Conservation (phyloP, 2,113 vertebrate species). For the Copsychus sechellarum region DNA sequence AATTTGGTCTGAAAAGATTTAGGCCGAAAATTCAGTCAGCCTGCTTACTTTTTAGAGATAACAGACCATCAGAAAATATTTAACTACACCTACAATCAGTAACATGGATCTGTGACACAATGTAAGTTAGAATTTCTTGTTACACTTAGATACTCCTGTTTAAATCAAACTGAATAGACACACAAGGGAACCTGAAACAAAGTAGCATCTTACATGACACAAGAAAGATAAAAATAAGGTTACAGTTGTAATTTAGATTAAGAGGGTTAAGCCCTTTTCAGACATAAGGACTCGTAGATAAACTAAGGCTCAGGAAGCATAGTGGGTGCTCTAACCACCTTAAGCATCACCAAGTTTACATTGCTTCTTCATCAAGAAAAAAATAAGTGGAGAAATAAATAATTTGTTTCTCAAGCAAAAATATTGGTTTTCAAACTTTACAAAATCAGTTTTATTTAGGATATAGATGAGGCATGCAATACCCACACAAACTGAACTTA, state of each 20-base stretch:
- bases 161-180: neutral
- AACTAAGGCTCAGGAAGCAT: neutral
- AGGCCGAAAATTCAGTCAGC: neutral
- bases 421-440: neutral
- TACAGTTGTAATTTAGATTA: neutral
- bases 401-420: neutral
- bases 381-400: neutral
- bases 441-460: neutral
- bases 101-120: neutral
- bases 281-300: neutral
- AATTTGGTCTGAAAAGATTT: neutral
- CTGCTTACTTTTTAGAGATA: neutral
- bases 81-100: neutral
- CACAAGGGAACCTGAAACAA: neutral
- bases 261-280: neutral
- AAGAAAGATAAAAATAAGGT: neutral
- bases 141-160: neutral
- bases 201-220: neutral
- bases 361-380: neutral
- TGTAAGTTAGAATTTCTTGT: neutral
- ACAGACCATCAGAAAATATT: neutral
- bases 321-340: neutral
- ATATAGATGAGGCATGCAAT: neutral
- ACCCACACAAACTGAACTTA: constrained; percentile 65
- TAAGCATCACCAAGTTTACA: neutral